phyloP scores from a whole-genome alignment of 2,888 invertebrate species.

The Brachypalpus laphriformis region DNA sequence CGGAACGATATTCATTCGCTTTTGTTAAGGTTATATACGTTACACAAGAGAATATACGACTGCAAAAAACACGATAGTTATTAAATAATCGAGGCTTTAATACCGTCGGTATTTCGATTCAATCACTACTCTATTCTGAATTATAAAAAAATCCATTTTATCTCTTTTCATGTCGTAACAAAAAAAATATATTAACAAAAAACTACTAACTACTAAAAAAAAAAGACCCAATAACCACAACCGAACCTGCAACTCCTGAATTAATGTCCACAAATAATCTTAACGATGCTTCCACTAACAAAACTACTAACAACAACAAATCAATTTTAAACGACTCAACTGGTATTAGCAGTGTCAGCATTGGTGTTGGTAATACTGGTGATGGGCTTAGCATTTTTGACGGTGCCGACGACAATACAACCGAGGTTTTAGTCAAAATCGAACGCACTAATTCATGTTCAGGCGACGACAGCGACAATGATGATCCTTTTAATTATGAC shows the following conservation, averaged over 20 bases:
- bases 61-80: no score
- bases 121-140: not conserved
- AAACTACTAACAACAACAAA: conserved; percentile 65
- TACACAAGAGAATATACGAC: no score
- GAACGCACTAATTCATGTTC: conserved; percentile 75
- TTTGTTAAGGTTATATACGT: no score
- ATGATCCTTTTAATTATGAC: conserved; percentile 80
- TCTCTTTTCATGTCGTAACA: conserved; percentile 69
- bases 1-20: no score
- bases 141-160: conserved; percentile 51
- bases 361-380: conserved; percentile 56
- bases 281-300: conserved; percentile 48
- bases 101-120: not conserved
- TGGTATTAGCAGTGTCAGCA: conserved; percentile 17
- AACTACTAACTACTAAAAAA: conserved; percentile 43
- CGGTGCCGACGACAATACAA: conserved; percentile 79
- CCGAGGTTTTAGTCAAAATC: conserved; percentile 81
- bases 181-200: conserved; percentile 36
- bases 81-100: conserved; percentile 26
- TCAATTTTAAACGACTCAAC: conserved; percentile 26
- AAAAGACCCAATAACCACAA: conserved; percentile 56
- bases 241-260: conserved; percentile 46
- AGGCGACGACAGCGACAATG: conserved; percentile 71
- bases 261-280: conserved; percentile 24
- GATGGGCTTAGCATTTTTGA: conserved; percentile 75